Percentiles rank a stretch among this genome's conserved stretches.
Evolutionary conservation across 2,113 vertebrate genomes (phyloP).

Genomic region (Parus major): DNA sequence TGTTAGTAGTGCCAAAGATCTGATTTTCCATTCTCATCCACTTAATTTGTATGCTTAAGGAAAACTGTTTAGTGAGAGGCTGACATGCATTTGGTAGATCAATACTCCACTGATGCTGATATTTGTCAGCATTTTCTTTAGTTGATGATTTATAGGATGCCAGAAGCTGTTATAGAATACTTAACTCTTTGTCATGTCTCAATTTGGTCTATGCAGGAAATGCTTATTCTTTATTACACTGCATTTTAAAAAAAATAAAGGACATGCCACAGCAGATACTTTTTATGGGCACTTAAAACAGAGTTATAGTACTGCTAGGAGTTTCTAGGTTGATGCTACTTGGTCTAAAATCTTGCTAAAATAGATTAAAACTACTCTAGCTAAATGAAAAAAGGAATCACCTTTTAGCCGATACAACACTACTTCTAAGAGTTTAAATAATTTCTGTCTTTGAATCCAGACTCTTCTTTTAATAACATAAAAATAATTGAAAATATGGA

Average conservation of each 20-base stretch:
- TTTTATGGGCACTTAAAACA: not conserved
- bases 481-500: slow-evolving; percentile 1
- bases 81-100: slow-evolving; percentile 56
- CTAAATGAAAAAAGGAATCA: not conserved
- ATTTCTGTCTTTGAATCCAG: not conserved
- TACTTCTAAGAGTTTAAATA: not conserved
- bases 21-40: not conserved
- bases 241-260: not conserved
- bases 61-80: slow-evolving; percentile 54
- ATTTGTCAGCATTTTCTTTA: slow-evolving; percentile 69
- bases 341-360: not conserved
- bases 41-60: slow-evolving; percentile 62
- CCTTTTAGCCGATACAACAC: not conserved
- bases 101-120: slow-evolving; percentile 54
- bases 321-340: not conserved
- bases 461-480: not conserved
- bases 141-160: slow-evolving; percentile 61
- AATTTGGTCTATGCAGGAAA: slow-evolving; percentile 34
- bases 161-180: slow-evolving; percentile 49
- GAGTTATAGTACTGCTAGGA: not conserved
- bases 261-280: not conserved
- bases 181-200: slow-evolving; percentile 64
- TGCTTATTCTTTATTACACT: slow-evolving; percentile 36
- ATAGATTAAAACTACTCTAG: not conserved
- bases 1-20: not conserved